Evolutionary conservation across 2,113 vertebrate species (phyloP).

Genomic region (Bufo bufo): DNA sequence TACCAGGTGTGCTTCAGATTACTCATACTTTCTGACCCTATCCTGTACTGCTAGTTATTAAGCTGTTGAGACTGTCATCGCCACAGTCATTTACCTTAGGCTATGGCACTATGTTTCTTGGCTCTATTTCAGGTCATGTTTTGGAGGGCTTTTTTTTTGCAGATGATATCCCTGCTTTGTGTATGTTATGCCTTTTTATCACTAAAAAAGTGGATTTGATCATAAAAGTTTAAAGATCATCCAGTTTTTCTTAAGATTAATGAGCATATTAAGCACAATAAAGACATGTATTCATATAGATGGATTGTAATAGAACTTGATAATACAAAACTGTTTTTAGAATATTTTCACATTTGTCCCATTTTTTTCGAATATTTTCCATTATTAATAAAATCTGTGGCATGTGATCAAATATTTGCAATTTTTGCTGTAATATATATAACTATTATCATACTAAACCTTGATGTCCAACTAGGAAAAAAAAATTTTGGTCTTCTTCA

Average conservation of each 20-base stretch:
- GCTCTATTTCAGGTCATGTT: constrained; percentile 22
- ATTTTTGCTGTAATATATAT: too few species aligned
- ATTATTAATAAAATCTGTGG: too few species aligned
- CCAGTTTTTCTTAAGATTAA: neutral
- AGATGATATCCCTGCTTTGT: neutral
- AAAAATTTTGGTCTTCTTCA: too few species aligned
- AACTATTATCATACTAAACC: too few species aligned
- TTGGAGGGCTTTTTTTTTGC: neutral
- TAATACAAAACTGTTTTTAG: too few species aligned
- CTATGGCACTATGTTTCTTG: constrained; percentile 47
- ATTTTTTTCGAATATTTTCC: too few species aligned
- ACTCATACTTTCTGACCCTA: constrained; percentile 56
- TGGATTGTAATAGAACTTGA: neutral
- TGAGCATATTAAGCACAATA: neutral
- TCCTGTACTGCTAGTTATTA: constrained; percentile 53
- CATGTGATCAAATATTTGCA: too few species aligned
- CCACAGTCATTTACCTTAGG: constrained; percentile 55
- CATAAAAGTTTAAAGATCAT: neutral
- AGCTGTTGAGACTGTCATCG: constrained; percentile 57
- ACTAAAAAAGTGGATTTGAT: neutral
- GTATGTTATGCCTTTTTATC: neutral
- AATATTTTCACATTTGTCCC: too few species aligned
- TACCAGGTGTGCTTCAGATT: constrained; percentile 57
- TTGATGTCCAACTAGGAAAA: too few species aligned
- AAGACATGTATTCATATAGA: neutral